Conservation (phyloP, 2,113 vertebrate species). For the Bos javanicus region DNA sequence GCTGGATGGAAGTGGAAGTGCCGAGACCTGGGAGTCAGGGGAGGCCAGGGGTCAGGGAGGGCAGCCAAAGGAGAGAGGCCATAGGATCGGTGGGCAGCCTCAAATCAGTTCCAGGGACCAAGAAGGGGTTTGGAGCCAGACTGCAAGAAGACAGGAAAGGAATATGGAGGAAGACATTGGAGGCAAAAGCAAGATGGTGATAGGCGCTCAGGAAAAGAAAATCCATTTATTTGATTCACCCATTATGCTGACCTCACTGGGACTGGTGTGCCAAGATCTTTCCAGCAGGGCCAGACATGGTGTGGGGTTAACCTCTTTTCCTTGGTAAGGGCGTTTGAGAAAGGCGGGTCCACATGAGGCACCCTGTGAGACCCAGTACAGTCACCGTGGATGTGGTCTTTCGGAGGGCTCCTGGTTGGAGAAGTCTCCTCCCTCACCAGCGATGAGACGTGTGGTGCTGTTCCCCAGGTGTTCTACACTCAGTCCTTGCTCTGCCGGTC, state of each 20-base stretch:
- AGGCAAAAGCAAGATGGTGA: neutral
- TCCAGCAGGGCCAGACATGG: neutral
- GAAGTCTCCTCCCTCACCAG: neutral
- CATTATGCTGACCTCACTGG: neutral
- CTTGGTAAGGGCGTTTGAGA: neutral
- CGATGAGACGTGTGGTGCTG: neutral
- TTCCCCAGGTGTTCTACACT: constrained; percentile 76
- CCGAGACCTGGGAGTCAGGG: neutral
- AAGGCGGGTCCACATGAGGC: neutral
- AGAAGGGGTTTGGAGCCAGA: neutral
- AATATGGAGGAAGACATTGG: neutral
- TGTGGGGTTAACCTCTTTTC: too few species aligned
- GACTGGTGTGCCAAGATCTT: neutral
- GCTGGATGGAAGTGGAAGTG: neutral
- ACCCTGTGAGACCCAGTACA: neutral
- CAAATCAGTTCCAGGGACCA: neutral
- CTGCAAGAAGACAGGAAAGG: neutral
- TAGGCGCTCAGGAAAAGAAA: neutral
- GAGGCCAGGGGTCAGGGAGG: neutral
- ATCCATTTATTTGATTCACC: neutral
- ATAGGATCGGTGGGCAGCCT: neutral
- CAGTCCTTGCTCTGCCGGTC: constrained; percentile 68
- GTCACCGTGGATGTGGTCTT: neutral
- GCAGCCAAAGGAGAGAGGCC: neutral
- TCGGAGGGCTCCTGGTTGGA: neutral